Evolutionary conservation across 2,113 vertebrate species (phyloP).

Genomic region (Passer montanus): DNA sequence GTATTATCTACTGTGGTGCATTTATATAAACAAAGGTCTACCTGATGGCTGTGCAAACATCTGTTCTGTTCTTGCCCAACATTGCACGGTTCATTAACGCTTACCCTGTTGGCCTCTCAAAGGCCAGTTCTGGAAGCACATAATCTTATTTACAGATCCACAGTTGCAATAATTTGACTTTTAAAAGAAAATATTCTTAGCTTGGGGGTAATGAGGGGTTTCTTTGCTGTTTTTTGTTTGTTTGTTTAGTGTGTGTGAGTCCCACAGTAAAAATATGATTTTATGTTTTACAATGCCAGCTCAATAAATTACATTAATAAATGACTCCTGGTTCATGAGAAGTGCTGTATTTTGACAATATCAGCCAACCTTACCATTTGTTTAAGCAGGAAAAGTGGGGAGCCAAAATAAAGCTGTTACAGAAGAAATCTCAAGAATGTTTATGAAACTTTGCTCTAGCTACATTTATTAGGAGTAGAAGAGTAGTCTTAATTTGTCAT

Average conservation of each 20-base stretch:
- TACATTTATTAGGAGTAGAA: conserved; percentile 74
- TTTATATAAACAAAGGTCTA: conserved; percentile 56
- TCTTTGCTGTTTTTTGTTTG: background rate
- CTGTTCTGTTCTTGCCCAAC: conserved; percentile 53
- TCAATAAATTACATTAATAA: conserved; percentile 74
- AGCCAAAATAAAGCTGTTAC: conserved; percentile 78
- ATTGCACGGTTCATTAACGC: conserved; percentile 35
- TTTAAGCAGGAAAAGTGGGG: conserved; percentile 77
- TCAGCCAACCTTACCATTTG: conserved; percentile 78
- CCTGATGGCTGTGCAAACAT: conserved; percentile 64
- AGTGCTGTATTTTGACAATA: conserved; percentile 76
- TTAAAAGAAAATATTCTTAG: conserved; percentile 69
- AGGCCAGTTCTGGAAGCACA: conserved; percentile 23
- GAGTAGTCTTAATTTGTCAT: conserved; percentile 73
- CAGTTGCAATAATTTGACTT: conserved; percentile 60
- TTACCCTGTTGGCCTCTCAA: conserved; percentile 39
- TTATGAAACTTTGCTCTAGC: conserved; percentile 73
- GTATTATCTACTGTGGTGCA: background rate
- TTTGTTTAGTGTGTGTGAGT: background rate
- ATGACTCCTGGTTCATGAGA: conserved; percentile 71
- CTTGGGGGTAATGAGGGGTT: conserved; percentile 11
- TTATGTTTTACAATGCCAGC: conserved; percentile 56
- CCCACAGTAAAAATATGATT: conserved; percentile 58
- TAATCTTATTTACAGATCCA: conserved; percentile 51
- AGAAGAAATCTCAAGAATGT: conserved; percentile 78